phyloP scores from a whole-genome alignment of 2,888 invertebrate genomes.

The Bursaphelenchus okinawaensis region DNA sequence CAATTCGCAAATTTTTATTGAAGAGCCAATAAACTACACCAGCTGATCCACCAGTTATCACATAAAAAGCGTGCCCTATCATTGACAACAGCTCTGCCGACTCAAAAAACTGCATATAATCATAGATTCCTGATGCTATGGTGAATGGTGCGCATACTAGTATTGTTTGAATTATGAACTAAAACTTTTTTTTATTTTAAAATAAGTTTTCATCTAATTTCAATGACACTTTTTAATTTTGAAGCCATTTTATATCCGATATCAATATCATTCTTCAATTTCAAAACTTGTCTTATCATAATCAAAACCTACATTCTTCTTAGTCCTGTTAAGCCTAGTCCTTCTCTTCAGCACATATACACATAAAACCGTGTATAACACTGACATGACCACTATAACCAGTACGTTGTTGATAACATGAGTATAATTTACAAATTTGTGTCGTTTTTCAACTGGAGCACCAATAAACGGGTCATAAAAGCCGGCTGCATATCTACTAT shows the following conservation, averaged over 20 bases:
- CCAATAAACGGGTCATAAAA: neutral
- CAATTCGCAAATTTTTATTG: neutral
- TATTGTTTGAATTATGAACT: neutral
- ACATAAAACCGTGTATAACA: neutral
- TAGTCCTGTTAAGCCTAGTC: neutral
- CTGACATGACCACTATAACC: neutral
- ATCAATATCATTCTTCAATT: too few relatives aligned
- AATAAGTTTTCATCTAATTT: neutral
- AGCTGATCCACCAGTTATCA: neutral
- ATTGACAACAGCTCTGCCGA: too few relatives aligned
- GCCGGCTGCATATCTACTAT: neutral
- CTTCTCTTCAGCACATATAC: neutral
- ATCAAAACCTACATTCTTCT: neutral
- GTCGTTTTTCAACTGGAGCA: neutral
- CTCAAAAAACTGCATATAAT: slow-evolving; percentile 15
- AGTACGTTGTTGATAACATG: neutral
- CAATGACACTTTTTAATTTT: too few relatives aligned
- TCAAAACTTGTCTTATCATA: too few relatives aligned
- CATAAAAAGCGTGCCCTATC: neutral
- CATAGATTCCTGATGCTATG: neutral
- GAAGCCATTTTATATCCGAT: too few relatives aligned
- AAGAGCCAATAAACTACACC: neutral
- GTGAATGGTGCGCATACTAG: neutral
- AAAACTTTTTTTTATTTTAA: too few relatives aligned
- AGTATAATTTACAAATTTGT: neutral